phyloP scores from a whole-genome alignment of 2,888 invertebrate species.

The Holacanthella duospinosa region DNA sequence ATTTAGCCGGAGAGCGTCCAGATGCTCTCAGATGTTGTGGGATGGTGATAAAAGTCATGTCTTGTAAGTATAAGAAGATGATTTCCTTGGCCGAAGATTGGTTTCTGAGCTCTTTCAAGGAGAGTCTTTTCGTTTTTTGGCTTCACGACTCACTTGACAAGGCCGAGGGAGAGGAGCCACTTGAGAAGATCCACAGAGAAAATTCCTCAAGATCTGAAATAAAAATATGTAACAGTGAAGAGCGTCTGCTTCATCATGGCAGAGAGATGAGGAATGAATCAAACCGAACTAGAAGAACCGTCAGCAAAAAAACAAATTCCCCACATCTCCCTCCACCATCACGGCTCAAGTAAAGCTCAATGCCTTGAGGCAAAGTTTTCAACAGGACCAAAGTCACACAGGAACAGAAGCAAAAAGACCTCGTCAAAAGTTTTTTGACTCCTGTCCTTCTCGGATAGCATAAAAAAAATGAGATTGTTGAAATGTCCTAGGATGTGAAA shows the following conservation, averaged over 20 bases:
- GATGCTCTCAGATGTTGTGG: slow-evolving; percentile 11
- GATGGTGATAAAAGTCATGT: slow-evolving; percentile 13
- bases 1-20: slow-evolving; percentile 4
- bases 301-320: not conserved
- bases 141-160: slow-evolving; percentile 1
- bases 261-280: not conserved
- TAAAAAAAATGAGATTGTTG: no score
- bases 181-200: not conserved
- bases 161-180: not conserved
- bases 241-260: not conserved
- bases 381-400: no score
- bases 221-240: not conserved
- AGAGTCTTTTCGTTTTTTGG: not conserved
- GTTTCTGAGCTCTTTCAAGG: not conserved
- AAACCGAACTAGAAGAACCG: no score
- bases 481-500: no score
- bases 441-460: no score
- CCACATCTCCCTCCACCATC: no score
- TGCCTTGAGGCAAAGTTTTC: no score
- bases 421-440: no score
- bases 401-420: no score
- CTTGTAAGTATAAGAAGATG: not conserved
- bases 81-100: not conserved
- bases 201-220: slow-evolving; percentile 1
- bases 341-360: no score